These are phyloP conservation scores for Ditylenchus dipsaci DNA, from an alignment of 1,140 invertebrate genomes.

Conservation along the genomic window DNA sequence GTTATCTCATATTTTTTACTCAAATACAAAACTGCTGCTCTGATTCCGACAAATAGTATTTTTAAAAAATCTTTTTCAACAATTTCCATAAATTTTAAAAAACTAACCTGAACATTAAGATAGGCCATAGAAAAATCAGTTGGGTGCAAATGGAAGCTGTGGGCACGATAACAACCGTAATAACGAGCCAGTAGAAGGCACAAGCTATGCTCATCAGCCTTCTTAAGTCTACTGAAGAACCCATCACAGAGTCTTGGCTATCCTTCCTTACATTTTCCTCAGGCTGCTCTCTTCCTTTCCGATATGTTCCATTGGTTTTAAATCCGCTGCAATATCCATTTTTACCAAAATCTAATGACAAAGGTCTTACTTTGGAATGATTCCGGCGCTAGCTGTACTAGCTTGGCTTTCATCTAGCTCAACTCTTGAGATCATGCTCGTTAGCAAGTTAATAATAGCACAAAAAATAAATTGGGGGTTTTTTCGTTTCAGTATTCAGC, in stretches of 20 bases:
- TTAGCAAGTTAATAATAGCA: too few relatives aligned
- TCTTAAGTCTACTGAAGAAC: slow-evolving; percentile 25
- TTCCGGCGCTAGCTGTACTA: too few relatives aligned
- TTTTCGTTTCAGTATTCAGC: too few relatives aligned
- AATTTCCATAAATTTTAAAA: background rate
- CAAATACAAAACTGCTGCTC: background rate
- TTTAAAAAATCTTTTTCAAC: background rate
- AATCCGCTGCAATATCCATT: too few relatives aligned
- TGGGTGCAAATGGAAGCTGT: slow-evolving; percentile 45
- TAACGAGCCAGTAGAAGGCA: slow-evolving; percentile 52
- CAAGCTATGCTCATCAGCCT: slow-evolving; percentile 34
- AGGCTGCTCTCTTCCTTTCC: too few relatives aligned
- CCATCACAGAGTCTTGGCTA: background rate
- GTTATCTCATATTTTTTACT: background rate
- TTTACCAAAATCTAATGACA: too few relatives aligned
- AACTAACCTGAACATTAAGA: slow-evolving; percentile 38
- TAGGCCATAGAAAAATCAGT: slow-evolving; percentile 28
- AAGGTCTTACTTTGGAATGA: too few relatives aligned
- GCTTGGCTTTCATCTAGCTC: too few relatives aligned
- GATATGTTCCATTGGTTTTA: too few relatives aligned
- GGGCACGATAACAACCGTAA: slow-evolving; percentile 52
- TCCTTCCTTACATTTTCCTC: background rate
- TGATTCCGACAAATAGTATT: background rate
- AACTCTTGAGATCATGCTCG: too few relatives aligned
- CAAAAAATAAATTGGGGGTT: too few relatives aligned